phyloP scores from a whole-genome alignment of 2,113 vertebrate species.

The Eidolon helvum region DNA sequence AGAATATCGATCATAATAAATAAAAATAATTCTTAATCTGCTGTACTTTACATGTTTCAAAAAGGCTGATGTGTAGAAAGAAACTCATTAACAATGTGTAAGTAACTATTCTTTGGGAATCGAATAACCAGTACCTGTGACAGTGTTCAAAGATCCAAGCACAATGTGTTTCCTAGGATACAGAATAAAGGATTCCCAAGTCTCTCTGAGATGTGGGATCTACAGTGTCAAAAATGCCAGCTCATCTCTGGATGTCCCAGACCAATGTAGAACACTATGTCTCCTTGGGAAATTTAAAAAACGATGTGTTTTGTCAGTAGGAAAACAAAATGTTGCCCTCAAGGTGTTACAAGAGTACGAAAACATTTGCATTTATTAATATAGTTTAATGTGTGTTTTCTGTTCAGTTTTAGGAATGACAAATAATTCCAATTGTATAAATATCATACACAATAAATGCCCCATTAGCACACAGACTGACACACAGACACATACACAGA shows the following conservation, averaged over 20 bases:
- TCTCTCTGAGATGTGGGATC: neutral
- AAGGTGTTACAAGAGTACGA: neutral
- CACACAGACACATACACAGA: neutral
- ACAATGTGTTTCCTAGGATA: neutral
- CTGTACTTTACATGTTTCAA: constrained; percentile 5
- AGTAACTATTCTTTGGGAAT: neutral
- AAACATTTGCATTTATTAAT: constrained; percentile 49
- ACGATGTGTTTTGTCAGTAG: neutral
- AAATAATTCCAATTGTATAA: neutral
- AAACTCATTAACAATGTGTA: neutral
- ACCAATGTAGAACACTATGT: neutral
- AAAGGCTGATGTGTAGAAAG: neutral
- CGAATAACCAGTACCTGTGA: neutral
- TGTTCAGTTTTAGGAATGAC: neutral
- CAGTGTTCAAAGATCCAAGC: neutral
- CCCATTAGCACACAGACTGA: neutral
- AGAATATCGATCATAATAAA: constrained; percentile 8
- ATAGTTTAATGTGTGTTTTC: constrained; percentile 20
- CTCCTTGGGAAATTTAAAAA: neutral
- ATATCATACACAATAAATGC: neutral
- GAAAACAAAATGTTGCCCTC: neutral
- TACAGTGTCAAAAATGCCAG: neutral
- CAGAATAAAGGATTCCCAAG: neutral
- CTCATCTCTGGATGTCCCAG: neutral
- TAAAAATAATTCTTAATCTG: neutral